These are phyloP conservation scores for Tanytarsus gracilentus DNA, from an alignment of 2,888 invertebrate genomes.

Conservation along the genomic window DNA sequence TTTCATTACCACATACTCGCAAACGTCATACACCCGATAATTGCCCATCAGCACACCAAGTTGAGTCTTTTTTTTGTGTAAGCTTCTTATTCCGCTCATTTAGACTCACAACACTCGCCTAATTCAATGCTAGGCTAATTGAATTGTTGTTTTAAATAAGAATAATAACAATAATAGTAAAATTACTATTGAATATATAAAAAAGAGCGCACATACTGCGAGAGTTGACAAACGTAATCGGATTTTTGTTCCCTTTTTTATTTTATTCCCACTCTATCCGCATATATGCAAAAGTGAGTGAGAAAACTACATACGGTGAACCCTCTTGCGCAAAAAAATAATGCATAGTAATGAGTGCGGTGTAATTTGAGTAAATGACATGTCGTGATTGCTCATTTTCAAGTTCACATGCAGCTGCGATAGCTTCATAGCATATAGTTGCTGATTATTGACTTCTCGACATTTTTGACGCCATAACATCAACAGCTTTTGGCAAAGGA, in stretches of 20 bases:
- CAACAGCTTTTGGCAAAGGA: slow-evolving; percentile 1
- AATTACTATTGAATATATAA: neutral
- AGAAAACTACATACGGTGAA: too few relatives aligned
- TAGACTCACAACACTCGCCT: neutral
- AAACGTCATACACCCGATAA: neutral
- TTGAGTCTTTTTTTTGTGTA: slow-evolving; percentile 6
- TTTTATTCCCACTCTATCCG: neutral
- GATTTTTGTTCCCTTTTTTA: slow-evolving; percentile 7
- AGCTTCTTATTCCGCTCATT: slow-evolving; percentile 18
- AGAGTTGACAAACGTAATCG: slow-evolving; percentile 23
- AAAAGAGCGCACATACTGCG: slow-evolving; percentile 9
- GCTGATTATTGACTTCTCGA: slow-evolving; percentile 2
- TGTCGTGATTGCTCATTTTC: slow-evolving; percentile 28
- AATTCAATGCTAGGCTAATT: slow-evolving; percentile 12
- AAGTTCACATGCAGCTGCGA: slow-evolving; percentile 25
- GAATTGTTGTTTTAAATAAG: slow-evolving; percentile 14
- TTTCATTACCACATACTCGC: too few relatives aligned
- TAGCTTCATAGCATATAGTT: slow-evolving; percentile 1
- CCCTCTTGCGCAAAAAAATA: too few relatives aligned
- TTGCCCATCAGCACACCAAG: neutral
- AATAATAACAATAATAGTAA: neutral
- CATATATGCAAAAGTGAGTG: neutral
- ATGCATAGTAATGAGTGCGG: slow-evolving; percentile 9
- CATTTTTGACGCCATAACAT: neutral
- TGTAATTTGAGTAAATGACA: slow-evolving; percentile 20